phyloP scores from a whole-genome alignment of 2,113 vertebrate species.

The Gymnarchus niloticus region DNA sequence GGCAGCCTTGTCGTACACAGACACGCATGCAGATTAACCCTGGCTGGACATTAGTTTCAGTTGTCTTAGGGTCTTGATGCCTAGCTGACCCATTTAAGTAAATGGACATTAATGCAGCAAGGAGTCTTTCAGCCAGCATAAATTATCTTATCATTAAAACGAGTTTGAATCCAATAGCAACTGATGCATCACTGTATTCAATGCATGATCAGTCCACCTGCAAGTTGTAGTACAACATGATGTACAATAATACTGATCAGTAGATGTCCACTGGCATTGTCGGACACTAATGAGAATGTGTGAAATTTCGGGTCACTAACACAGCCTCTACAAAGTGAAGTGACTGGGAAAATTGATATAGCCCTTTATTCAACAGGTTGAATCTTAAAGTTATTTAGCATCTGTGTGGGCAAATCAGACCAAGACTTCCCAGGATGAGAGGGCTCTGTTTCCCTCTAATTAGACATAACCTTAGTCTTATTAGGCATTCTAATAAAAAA shows the following conservation, averaged over 20 bases:
- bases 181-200: background rate
- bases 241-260: background rate
- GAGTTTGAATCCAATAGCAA: background rate
- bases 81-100: background rate
- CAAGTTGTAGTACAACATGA: no score
- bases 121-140: background rate
- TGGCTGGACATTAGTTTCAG: background rate
- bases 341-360: background rate
- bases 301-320: background rate
- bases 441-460: background rate
- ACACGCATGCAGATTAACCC: background rate
- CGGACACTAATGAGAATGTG: background rate
- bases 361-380: background rate
- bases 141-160: background rate
- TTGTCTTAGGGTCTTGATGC: background rate
- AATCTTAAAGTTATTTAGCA: background rate
- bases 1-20: no score
- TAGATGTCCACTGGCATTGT: background rate
- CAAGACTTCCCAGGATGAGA: background rate
- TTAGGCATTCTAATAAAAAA: constrained; percentile 2
- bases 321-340: background rate
- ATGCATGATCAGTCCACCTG: no score
- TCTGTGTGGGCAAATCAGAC: background rate
- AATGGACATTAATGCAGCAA: background rate
- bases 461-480: background rate